These are phyloP conservation scores for Coregonus sp. DNA, from an alignment of 2,797 vertebrate species.

Conservation along the genomic window DNA sequence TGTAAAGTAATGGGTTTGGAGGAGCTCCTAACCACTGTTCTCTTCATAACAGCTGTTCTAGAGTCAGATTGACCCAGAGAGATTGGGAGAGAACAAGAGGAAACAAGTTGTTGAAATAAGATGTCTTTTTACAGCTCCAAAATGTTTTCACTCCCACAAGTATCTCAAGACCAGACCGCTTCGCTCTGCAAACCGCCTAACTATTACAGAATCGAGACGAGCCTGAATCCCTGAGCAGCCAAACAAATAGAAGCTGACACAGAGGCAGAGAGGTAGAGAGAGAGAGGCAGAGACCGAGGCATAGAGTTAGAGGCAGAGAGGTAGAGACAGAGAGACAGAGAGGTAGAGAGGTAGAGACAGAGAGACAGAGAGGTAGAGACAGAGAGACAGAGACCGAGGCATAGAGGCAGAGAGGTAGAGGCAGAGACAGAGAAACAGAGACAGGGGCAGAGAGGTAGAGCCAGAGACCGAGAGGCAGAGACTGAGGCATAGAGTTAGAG, in stretches of 20 bases:
- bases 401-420: neutral
- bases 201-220: neutral
- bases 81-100: conserved; percentile 20
- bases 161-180: neutral
- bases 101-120: neutral
- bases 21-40: conserved; percentile 5
- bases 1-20: conserved; percentile 18
- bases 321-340: neutral
- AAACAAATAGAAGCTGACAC: neutral
- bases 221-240: neutral
- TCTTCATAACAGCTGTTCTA: no score
- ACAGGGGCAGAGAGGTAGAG: neutral
- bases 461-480: no score
- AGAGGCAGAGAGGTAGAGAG: neutral
- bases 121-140: conserved; percentile 11
- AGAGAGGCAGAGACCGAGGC: neutral
- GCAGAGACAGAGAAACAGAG: neutral
- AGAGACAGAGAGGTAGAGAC: neutral
- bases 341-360: neutral
- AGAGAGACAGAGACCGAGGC: neutral
- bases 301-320: neutral
- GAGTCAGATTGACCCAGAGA: conserved; percentile 16
- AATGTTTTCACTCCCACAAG: neutral
- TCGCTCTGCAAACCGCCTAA: neutral
- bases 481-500: no score